phyloP scores from a whole-genome alignment of 1,140 invertebrate genomes.

The Anoplolepis gracilipes region DNA sequence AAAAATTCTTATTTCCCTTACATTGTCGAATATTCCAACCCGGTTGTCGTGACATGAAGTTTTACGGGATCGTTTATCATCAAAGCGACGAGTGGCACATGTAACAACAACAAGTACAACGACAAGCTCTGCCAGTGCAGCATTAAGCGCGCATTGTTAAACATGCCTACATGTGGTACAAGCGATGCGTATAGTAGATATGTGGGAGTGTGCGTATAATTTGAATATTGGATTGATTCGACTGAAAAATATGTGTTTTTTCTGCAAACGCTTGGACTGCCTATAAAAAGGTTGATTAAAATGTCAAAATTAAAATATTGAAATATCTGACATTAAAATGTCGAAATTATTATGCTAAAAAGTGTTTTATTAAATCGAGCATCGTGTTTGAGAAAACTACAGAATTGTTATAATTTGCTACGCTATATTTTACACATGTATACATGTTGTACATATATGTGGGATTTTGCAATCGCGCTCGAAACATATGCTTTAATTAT shows the following conservation, averaged over 20 bases:
- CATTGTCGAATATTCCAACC: not conserved
- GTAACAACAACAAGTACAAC: slow-evolving; percentile 39
- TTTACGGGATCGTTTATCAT: slow-evolving; percentile 10
- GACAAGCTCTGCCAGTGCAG: not conserved
- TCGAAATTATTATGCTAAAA: not conserved
- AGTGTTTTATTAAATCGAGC: not conserved
- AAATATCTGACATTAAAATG: slow-evolving; percentile 47
- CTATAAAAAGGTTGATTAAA: slow-evolving; percentile 39
- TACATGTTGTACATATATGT: too few species aligned
- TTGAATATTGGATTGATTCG: slow-evolving; percentile 40
- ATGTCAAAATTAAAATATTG: slow-evolving; percentile 34
- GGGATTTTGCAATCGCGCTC: too few species aligned
- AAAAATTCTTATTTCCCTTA: not conserved
- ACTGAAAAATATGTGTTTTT: not conserved
- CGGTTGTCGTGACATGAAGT: not conserved
- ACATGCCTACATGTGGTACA: not conserved
- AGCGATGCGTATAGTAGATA: slow-evolving; percentile 8
- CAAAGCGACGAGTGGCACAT: slow-evolving; percentile 23
- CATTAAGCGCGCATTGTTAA: slow-evolving; percentile 6
- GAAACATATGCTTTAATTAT: too few species aligned
- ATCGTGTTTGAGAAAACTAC: not conserved
- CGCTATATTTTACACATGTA: not conserved
- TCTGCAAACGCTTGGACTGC: not conserved
- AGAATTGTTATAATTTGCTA: not conserved
- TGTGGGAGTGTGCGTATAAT: not conserved